Evolutionary conservation across 2,113 vertebrate species (phyloP).

Genomic region (Caloenas nicobarica): DNA sequence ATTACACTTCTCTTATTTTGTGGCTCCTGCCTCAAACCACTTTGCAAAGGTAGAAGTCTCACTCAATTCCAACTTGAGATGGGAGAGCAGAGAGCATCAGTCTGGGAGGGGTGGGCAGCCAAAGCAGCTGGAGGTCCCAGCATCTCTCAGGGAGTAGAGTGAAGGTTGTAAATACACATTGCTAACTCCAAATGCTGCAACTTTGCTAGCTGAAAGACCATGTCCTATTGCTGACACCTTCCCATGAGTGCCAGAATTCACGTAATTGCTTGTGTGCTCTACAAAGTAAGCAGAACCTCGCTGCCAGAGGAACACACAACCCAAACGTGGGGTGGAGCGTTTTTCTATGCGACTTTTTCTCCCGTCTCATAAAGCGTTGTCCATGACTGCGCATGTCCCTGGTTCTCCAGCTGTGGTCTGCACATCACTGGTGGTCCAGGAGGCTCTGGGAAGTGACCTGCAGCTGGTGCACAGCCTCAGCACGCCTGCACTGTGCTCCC

Average conservation of each 20-base stretch:
- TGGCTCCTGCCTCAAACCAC: background rate
- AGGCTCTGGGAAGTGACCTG: background rate
- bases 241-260: background rate
- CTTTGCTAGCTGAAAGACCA: background rate
- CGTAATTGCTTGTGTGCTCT: background rate
- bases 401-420: background rate
- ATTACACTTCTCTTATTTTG: background rate
- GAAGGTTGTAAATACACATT: background rate
- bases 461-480: background rate
- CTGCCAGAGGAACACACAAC: background rate
- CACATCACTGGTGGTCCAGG: background rate
- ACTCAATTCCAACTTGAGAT: background rate
- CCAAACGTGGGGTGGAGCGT: fast-evolving
- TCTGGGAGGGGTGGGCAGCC: background rate
- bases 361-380: background rate
- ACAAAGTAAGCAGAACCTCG: background rate
- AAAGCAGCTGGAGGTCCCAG: background rate
- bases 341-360: background rate
- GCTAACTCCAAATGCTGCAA: background rate
- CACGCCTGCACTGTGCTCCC: background rate
- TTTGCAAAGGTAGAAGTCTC: background rate
- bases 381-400: background rate
- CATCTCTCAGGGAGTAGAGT: background rate
- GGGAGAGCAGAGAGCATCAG: background rate
- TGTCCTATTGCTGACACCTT: background rate